These are phyloP conservation scores for Cancer borealis DNA, from an alignment of 2,888 invertebrate genomes.

Conservation along the genomic window DNA sequence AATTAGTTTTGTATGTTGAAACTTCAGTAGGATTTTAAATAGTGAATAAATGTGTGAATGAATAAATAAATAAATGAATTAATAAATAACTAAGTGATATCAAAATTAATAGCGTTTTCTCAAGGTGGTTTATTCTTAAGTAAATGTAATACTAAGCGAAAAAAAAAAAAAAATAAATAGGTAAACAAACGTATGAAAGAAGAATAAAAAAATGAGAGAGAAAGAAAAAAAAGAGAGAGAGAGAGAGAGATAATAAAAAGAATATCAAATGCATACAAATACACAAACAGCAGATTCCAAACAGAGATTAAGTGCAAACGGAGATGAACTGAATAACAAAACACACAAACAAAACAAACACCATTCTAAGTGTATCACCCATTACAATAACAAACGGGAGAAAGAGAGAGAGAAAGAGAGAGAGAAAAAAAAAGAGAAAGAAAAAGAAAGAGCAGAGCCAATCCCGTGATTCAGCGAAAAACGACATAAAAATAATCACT, in stretches of 20 bases:
- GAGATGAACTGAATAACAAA: background rate
- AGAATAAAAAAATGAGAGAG: background rate
- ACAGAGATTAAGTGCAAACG: background rate
- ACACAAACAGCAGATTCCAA: slow-evolving; percentile 1
- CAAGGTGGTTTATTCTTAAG: too few species aligned
- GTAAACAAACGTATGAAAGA: background rate
- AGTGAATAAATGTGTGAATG: too few species aligned
- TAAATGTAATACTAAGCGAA: background rate
- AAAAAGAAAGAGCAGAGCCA: background rate
- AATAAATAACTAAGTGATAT: too few species aligned
- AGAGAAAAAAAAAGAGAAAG: background rate
- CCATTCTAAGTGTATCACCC: background rate
- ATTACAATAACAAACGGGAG: background rate
- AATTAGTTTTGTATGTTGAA: too few species aligned
- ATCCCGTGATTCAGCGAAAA: background rate
- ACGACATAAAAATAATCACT: background rate
- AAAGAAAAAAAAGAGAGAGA: too few species aligned
- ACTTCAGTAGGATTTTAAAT: too few species aligned
- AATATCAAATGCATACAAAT: background rate
- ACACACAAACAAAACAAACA: background rate
- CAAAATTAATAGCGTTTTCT: too few species aligned
- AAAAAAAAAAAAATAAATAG: background rate
- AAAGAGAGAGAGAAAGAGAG: background rate
- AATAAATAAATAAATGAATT: too few species aligned
- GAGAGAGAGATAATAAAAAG: background rate